Evolutionary conservation across 2,888 invertebrate genomes (phyloP), one percentile per base, ranked within the genome.

Genomic region (Pristionchus entomophagus): DNA sequence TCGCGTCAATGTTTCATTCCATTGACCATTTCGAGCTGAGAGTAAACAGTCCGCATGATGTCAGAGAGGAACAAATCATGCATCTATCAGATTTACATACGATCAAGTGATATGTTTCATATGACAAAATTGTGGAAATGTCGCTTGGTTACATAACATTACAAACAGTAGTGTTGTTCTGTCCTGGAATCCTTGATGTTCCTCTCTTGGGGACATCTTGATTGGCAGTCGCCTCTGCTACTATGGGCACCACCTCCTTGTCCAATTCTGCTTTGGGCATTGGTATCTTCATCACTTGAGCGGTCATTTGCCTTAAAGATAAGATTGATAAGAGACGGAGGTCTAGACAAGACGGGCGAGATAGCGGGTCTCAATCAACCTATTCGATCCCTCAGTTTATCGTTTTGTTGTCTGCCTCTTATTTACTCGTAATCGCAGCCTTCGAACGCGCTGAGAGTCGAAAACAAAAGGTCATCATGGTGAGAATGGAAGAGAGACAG

Each of bases 201-300:
- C 81, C 35, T 49, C 84, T 65, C 32, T 35, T 84, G 19, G 84
- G 84, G 8, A 17, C 8, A 35, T 84, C 84, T 22, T 53, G 29
- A 26, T 17, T 41, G 8, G 32, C 0, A 4, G 69, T 69, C 1
- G 84, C 84, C 32, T 84, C 84, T 12, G 84, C 84, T 3, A 35
- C 26, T 12, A 84, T 84, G 10, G 84, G 84, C 8, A 95, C 94
- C 84, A 95, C 95, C 89, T 96, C 95, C 90, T 95, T 95, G 92
- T 96, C 96, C 91, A 95, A 95, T 90, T 96, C 96, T 26, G 95
- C 95, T 91, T 95, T 95, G 32, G 95, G 95, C 87, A 96, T 93
- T 88, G 95, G 95, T 32, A 96, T 94, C 22, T 96, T 96, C 45
- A 96, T 94, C 88, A 96, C 95, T 91, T 95, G 95, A 0, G 96